Percentiles rank a stretch among this genome's conserved stretches.
Evolutionary conservation across 2,888 invertebrate species (phyloP).

Genomic region (Elegia similella): DNA sequence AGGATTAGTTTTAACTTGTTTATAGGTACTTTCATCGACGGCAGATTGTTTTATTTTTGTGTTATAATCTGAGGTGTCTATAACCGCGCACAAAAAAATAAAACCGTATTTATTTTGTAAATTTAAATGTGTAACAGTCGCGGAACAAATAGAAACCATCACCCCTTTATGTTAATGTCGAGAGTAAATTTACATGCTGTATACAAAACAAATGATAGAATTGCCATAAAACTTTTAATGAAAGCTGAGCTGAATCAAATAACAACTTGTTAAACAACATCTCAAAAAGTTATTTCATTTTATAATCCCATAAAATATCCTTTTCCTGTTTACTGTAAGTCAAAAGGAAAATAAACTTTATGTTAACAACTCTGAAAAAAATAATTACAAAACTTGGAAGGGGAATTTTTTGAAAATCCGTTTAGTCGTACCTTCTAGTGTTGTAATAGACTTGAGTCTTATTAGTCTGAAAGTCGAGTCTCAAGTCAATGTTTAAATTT

Average conservation of each 20-base stretch:
- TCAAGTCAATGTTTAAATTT: not conserved
- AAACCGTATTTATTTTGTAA: too few species aligned
- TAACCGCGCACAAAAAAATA: too few species aligned
- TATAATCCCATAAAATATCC: conserved; percentile 5
- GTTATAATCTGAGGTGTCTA: too few species aligned
- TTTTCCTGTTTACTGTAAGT: conserved; percentile 17
- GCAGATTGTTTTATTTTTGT: too few species aligned
- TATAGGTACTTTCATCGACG: too few species aligned
- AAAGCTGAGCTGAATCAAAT: not conserved
- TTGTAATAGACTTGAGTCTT: conserved; percentile 26
- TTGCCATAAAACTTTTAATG: not conserved
- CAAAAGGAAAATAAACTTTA: conserved; percentile 16
- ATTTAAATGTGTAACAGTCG: too few species aligned
- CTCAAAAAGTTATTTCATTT: conserved; percentile 9
- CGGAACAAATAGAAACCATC: too few species aligned
- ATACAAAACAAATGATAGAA: not conserved
- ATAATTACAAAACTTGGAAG: conserved; percentile 24
- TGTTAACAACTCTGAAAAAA: conserved; percentile 11
- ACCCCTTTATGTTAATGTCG: too few species aligned
- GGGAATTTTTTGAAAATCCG: conserved; percentile 33
- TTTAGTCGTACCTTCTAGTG: conserved; percentile 31
- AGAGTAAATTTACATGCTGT: too few species aligned
- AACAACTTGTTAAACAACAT: not conserved
- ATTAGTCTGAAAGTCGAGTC: conserved; percentile 6
- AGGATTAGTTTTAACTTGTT: too few species aligned